These are phyloP conservation scores for Suricata suricatta DNA, from an alignment of 2,113 vertebrate species.

Conservation along the genomic window DNA sequence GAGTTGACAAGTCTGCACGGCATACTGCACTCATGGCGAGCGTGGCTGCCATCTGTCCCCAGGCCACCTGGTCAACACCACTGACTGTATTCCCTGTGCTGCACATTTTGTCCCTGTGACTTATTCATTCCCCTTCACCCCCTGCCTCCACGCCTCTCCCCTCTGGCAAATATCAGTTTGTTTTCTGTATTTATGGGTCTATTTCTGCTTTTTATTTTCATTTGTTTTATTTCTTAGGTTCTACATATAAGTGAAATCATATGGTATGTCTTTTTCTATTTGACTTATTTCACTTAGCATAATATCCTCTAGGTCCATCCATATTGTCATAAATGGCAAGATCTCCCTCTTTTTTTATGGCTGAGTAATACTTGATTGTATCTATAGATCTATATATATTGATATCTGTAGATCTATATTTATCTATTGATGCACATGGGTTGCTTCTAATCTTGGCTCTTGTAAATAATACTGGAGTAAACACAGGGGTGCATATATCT, in stretches of 20 bases:
- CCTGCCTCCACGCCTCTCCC: not conserved
- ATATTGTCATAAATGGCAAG: not conserved
- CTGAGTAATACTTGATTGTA: not conserved
- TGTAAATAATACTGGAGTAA: not conserved
- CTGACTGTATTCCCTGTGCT: not conserved
- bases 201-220: not conserved
- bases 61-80: not conserved
- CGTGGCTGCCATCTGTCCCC: not conserved
- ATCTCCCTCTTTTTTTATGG: not conserved
- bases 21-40: not conserved
- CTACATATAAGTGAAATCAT: not conserved
- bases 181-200: not conserved
- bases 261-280: not conserved
- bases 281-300: not conserved
- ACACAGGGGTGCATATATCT: not conserved
- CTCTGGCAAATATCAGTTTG: not conserved
- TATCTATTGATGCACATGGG: not conserved
- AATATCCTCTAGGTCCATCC: not conserved
- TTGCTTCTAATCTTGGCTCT: not conserved
- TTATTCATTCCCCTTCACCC: not conserved
- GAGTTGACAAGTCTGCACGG: not conserved
- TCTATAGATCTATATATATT: too few relatives aligned
- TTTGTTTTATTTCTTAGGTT: not conserved
- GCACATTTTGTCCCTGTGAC: not conserved
- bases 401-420: not conserved